These are phyloP conservation scores for Synanceia verrucosa DNA, from an alignment of 2,797 vertebrate species.

Conservation along the genomic window DNA sequence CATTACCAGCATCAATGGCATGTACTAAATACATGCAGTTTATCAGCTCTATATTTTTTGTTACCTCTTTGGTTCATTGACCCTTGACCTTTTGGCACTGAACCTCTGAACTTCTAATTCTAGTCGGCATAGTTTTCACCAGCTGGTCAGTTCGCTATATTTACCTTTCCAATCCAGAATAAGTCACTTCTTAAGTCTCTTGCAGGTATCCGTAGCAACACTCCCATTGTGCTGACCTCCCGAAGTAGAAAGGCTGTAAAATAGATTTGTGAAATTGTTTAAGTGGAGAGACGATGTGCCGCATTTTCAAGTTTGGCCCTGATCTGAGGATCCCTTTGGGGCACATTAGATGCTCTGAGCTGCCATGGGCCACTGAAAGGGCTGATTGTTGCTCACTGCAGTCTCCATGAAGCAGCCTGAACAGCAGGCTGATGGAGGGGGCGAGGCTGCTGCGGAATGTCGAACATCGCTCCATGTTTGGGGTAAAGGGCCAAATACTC, in stretches of 20 bases:
- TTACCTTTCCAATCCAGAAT: slow-evolving; percentile 31
- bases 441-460: slow-evolving; percentile 73
- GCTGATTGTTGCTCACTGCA: slow-evolving; percentile 71
- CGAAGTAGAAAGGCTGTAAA: slow-evolving; percentile 21
- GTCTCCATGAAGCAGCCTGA: slow-evolving; percentile 47
- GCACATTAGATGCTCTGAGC: slow-evolving; percentile 48
- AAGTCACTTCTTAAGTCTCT: neutral
- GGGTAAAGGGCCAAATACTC: slow-evolving; percentile 71
- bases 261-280: slow-evolving; percentile 58
- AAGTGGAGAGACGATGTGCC: slow-evolving; percentile 59
- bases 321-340: slow-evolving; percentile 54
- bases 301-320: slow-evolving; percentile 51
- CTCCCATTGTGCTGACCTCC: slow-evolving; percentile 2
- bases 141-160: slow-evolving; percentile 57
- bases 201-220: neutral
- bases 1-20: neutral
- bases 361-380: slow-evolving; percentile 69
- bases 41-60: slow-evolving; percentile 31
- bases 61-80: slow-evolving; percentile 27
- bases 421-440: slow-evolving; percentile 53
- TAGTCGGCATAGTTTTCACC: slow-evolving; percentile 49
- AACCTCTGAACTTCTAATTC: slow-evolving; percentile 57
- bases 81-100: slow-evolving; percentile 46
- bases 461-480: slow-evolving; percentile 68
- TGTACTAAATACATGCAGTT: neutral